Evolutionary conservation across 2,797 vertebrate genomes (phyloP).

Genomic region (Tenualosa thibaudeaui): DNA sequence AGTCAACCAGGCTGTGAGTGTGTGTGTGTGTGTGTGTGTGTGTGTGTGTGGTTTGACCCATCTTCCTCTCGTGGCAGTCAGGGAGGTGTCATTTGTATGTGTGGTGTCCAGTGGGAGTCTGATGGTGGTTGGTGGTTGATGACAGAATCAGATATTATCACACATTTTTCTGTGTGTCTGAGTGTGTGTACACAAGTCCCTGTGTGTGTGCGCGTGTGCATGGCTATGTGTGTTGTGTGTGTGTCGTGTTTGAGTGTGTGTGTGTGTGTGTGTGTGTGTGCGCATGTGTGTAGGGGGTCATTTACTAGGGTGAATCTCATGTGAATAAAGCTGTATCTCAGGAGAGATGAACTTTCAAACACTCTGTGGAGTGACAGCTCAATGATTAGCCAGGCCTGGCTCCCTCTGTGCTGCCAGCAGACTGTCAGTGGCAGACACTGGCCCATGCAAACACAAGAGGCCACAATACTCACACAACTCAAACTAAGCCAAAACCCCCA

Average conservation of each 20-base stretch:
- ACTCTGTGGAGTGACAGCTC: neutral
- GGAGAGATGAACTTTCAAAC: slow-evolving; percentile 12
- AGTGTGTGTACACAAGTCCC: no score
- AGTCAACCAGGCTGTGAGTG: neutral
- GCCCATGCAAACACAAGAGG: neutral
- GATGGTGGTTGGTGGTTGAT: no score
- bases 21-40: neutral
- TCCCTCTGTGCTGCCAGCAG: neutral
- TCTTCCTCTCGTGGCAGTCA: no score
- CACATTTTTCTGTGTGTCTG: no score
- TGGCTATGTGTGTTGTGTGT: neutral
- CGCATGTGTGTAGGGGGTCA: no score
- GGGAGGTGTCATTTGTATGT: no score
- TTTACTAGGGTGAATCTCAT: neutral
- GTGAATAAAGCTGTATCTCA: neutral
- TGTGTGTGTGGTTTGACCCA: no score
- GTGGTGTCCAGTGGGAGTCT: no score
- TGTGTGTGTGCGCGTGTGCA: neutral
- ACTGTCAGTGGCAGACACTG: neutral
- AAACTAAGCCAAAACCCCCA: neutral
- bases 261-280: neutral
- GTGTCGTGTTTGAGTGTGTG: neutral
- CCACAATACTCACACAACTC: neutral
- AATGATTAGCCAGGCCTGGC: slow-evolving; percentile 1
- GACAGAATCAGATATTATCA: no score